phyloP scores from a whole-genome alignment of 2,113 vertebrate genomes.

The Epinephelus lanceolatus region DNA sequence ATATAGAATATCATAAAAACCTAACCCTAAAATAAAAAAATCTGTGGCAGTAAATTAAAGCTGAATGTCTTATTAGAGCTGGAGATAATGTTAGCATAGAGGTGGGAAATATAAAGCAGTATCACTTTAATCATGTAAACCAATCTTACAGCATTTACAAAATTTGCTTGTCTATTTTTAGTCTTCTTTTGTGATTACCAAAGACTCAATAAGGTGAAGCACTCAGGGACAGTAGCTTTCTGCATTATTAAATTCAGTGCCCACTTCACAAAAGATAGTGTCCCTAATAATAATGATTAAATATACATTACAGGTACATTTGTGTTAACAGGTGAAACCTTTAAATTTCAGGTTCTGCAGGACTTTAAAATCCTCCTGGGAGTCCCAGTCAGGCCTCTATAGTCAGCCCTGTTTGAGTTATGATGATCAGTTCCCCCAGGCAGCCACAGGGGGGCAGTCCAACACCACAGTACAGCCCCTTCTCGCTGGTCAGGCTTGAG shows the following conservation, averaged over 20 bases:
- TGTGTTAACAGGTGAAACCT: not conserved
- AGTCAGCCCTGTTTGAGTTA: no score
- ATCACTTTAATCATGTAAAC: not conserved
- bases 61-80: not conserved
- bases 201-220: not conserved
- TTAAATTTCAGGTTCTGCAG: not conserved
- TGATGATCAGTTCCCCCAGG: not conserved
- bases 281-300: not conserved
- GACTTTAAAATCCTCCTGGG: not conserved
- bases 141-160: not conserved
- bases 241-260: not conserved
- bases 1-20: not conserved
- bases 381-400: not conserved
- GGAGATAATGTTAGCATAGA: not conserved
- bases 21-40: no score
- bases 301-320: not conserved
- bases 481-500: conserved; percentile 43
- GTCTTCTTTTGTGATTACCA: not conserved
- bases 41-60: not conserved
- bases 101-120: not conserved
- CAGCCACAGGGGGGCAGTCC: conserved; percentile 89
- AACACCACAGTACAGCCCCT: conserved; percentile 78
- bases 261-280: not conserved
- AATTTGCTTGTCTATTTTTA: not conserved
- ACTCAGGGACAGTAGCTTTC: not conserved